These are phyloP conservation scores for Pavo muticus DNA, from an alignment of 2,113 vertebrate genomes.

Conservation along the genomic window DNA sequence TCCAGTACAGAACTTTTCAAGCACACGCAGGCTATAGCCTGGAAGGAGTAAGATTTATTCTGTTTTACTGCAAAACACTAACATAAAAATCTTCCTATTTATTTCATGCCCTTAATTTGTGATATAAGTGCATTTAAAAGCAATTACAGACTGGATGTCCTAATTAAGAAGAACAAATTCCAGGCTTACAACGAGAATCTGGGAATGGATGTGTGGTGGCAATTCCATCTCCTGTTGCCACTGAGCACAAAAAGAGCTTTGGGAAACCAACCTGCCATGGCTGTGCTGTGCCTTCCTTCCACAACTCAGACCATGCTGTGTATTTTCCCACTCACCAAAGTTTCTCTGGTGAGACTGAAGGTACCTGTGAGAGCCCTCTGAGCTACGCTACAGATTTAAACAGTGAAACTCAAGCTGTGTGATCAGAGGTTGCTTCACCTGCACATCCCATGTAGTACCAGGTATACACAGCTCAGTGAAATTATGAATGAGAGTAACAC, in stretches of 20 bases:
- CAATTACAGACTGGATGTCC: not conserved
- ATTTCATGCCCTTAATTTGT: not conserved
- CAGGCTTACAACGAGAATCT: not conserved
- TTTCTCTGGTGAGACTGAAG: not conserved
- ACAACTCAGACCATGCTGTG: not conserved
- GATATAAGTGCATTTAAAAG: not conserved
- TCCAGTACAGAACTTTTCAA: slow-evolving; percentile 1
- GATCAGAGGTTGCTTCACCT: not conserved
- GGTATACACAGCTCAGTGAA: not conserved
- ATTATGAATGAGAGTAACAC: not conserved
- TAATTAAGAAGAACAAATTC: not conserved
- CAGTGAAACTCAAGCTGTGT: not conserved
- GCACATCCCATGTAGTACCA: not conserved
- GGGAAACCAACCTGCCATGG: not conserved
- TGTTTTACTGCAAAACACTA: not conserved
- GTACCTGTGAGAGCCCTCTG: not conserved
- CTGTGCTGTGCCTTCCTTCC: not conserved
- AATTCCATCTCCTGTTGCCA: not conserved
- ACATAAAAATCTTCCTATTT: not conserved
- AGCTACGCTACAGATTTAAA: not conserved
- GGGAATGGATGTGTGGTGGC: not conserved
- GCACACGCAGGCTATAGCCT: not conserved
- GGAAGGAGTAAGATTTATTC: not conserved
- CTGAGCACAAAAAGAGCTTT: not conserved
- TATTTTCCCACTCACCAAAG: not conserved